Evolutionary conservation across 2,113 vertebrate genomes (phyloP).

Genomic region (Calidris pugnax): DNA sequence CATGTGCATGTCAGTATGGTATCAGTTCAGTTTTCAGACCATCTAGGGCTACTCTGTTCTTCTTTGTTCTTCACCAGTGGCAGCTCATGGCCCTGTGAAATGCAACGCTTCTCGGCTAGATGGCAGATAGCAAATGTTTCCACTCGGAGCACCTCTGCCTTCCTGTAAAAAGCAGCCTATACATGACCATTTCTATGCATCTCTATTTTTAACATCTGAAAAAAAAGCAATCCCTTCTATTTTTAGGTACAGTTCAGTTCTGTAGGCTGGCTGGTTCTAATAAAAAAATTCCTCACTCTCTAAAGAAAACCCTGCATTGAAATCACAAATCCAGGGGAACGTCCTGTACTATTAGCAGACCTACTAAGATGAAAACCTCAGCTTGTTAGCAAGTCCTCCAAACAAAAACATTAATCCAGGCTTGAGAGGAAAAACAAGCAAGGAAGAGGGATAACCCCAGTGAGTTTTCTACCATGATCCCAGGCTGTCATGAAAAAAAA

Average conservation of each 20-base stretch:
- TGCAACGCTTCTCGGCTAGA: neutral
- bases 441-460: neutral
- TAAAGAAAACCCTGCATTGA: constrained; percentile 55
- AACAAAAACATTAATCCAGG: constrained; percentile 29
- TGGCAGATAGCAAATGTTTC: constrained; percentile 42
- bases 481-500: neutral
- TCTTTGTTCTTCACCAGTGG: neutral
- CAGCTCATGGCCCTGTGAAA: neutral
- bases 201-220: constrained; percentile 72
- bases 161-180: constrained; percentile 40
- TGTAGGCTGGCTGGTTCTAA: constrained; percentile 62
- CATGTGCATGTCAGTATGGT: neutral
- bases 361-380: constrained; percentile 54
- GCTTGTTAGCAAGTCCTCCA: neutral
- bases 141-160: constrained; percentile 30
- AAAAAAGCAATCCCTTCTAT: constrained; percentile 63
- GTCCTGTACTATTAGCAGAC: constrained; percentile 39
- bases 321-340: constrained; percentile 35
- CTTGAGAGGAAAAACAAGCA: neutral
- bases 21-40: neutral
- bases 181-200: constrained; percentile 45
- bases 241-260: constrained; percentile 63
- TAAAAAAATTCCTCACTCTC: constrained; percentile 60
- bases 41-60: neutral
- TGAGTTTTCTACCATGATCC: neutral